A percentile compares a stretch with the other conserved stretches of the same genome.
Evolutionary conservation across 2,888 invertebrate species (phyloP).

Genomic region (Drosophila borealis): DNA sequence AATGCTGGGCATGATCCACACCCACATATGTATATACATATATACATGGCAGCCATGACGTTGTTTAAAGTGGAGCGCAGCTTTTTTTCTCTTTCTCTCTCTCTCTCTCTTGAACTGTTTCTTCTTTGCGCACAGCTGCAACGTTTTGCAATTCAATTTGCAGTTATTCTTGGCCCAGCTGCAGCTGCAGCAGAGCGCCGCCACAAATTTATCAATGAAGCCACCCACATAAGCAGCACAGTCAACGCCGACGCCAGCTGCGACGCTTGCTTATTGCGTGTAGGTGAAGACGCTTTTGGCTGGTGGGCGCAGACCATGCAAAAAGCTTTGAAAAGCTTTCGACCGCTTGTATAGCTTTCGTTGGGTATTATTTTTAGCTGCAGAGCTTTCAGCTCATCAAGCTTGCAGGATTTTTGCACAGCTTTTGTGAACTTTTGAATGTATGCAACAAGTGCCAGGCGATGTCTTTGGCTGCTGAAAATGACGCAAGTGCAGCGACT

Average conservation of each 20-base stretch:
- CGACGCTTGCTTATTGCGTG: conserved; percentile 28
- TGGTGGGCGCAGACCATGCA: conserved; percentile 40
- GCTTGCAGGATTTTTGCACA: conserved; percentile 31
- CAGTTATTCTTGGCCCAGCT: conserved; percentile 71
- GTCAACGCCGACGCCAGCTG: conserved; percentile 41
- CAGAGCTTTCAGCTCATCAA: conserved; percentile 24
- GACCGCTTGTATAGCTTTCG: conserved; percentile 27
- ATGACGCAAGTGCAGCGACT: conserved; percentile 50
- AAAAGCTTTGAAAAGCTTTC: conserved; percentile 33
- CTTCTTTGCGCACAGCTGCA: conserved; percentile 73
- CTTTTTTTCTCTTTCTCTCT: conserved; percentile 14
- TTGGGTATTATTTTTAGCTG: conserved; percentile 41
- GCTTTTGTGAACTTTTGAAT: background rate
- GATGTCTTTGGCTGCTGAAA: conserved; percentile 36
- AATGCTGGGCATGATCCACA: conserved; percentile 70
- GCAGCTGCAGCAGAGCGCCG: conserved; percentile 22
- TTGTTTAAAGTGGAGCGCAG: conserved; percentile 71
- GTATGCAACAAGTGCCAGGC: conserved; percentile 32
- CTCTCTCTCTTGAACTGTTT: conserved; percentile 1
- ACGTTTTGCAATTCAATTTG: conserved; percentile 79
- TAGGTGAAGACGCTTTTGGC: conserved; percentile 37
- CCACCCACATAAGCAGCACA: conserved; percentile 73
- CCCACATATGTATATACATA: conserved; percentile 25
- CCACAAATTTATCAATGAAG: conserved; percentile 82
- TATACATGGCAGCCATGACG: conserved; percentile 37